A percentile compares a stretch with the other conserved stretches of the same genome.
Conservation (phyloP, 1,140 invertebrate genomes). For the silkworm (Bombyx mori) region ASM3026992v2 NC_085110.1:13066001-13066500, state of each 20-base stretch:
- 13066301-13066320: neutral
- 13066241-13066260: neutral
- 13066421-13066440: no score
- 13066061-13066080: neutral
- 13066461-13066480: no score
- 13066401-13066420: neutral
- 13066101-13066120: no score
- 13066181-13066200: conserved; percentile 5
- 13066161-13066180: conserved; percentile 9
- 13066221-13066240: neutral
- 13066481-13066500: conserved; percentile 1
- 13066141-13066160: conserved; percentile 3
- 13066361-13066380: neutral
- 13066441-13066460: no score
- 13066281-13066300: neutral
- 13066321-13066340: neutral
- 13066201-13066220: no score
- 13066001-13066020: conserved; percentile 24
- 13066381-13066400: neutral
- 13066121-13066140: neutral
- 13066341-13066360: neutral
- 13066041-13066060: neutral
- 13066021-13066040: conserved; percentile 18
- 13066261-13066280: conserved; percentile 1
- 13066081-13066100: neutral